A percentile compares a stretch with the other conserved stretches of the same genome.
Conservation (phyloP, 1,140 invertebrate genomes). For the Formica exsecta region DNA sequence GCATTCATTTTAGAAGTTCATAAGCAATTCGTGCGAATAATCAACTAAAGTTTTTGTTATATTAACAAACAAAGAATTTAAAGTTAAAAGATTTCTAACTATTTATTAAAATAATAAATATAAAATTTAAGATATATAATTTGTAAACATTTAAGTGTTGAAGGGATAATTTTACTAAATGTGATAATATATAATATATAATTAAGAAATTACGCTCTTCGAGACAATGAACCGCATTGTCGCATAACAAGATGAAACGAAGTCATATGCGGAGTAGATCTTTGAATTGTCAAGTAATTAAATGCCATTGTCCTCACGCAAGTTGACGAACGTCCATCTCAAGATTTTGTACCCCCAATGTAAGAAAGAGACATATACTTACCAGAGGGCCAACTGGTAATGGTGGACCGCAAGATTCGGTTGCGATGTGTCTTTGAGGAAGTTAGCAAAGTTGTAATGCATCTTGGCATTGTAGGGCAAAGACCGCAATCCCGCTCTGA, state of each 20-base stretch:
- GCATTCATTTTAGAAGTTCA: slow-evolving; percentile 36
- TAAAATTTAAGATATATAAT: not conserved
- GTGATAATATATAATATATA: not conserved
- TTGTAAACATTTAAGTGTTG: slow-evolving; percentile 20
- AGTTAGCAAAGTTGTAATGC: slow-evolving; percentile 97
- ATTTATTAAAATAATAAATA: not conserved
- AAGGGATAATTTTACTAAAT: not conserved
- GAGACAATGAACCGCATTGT: not conserved
- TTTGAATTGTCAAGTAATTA: not conserved
- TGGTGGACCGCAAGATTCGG: slow-evolving; percentile 91
- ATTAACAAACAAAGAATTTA: not conserved
- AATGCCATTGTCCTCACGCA: not conserved
- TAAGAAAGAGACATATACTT: slow-evolving; percentile 81
- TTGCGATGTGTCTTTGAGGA: slow-evolving; percentile 91
- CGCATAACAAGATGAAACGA: not conserved
- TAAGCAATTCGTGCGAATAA: slow-evolving; percentile 34
- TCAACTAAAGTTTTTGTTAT: slow-evolving; percentile 57
- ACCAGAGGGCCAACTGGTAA: slow-evolving; percentile 94
- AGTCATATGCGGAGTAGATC: not conserved
- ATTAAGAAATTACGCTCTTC: not conserved
- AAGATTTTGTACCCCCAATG: not conserved
- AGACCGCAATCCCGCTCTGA: slow-evolving; percentile 92
- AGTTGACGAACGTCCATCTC: not conserved
- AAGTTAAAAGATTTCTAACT: too few species aligned
- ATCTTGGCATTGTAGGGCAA: slow-evolving; percentile 95